Evolutionary conservation across 2,888 invertebrate species (phyloP).

Genomic region (Drosophila borborema): DNA sequence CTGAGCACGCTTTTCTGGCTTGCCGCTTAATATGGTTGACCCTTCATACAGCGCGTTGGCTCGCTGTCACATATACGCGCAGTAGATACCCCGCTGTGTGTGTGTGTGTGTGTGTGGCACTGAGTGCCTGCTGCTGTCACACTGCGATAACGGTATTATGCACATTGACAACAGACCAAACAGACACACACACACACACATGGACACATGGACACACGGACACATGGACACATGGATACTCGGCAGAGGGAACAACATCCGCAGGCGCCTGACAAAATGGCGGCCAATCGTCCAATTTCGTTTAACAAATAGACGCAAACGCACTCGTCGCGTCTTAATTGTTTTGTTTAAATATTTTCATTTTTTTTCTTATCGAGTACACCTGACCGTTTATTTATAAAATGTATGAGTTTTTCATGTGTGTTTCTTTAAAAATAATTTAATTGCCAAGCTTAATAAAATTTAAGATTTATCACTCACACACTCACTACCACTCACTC

Average conservation of each 20-base stretch:
- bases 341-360: slow-evolving; percentile 22
- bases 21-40: slow-evolving; percentile 56
- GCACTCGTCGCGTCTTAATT: slow-evolving; percentile 1
- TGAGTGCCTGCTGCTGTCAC: slow-evolving; percentile 59
- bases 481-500: background rate
- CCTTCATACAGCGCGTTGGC: slow-evolving; percentile 21
- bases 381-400: background rate
- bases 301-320: slow-evolving; percentile 65
- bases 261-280: slow-evolving; percentile 22
- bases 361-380: background rate
- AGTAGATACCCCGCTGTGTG: slow-evolving; percentile 3
- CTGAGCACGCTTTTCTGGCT: slow-evolving; percentile 44
- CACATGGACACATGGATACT: background rate
- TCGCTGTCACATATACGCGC: slow-evolving; percentile 15
- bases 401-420: background rate
- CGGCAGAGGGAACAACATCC: background rate
- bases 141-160: slow-evolving; percentile 76
- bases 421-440: background rate
- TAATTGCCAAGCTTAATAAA: slow-evolving; percentile 5
- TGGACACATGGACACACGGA: background rate
- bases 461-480: slow-evolving; percentile 12
- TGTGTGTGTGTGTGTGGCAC: slow-evolving; percentile 25
- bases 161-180: slow-evolving; percentile 67
- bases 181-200: slow-evolving; percentile 12
- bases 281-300: slow-evolving; percentile 57